Evolutionary conservation across 2,888 invertebrate species (phyloP), one percentile per base, ranked within the genome.

Genomic region (Serrognathus titanus): DNA sequence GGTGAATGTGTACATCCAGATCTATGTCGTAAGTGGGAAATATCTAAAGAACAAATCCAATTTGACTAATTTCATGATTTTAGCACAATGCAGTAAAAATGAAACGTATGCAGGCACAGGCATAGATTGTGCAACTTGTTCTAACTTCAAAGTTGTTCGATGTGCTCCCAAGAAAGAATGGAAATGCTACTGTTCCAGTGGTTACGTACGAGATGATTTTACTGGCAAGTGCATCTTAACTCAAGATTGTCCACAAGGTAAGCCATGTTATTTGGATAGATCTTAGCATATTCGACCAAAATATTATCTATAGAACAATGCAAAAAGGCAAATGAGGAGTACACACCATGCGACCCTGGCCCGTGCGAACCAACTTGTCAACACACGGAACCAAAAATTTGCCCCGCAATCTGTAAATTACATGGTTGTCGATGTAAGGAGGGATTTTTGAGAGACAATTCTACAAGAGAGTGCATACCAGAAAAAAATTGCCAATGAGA

Each of bases 21-120:
- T 9, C 36, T 50, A 37, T 64, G 64, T 49, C 51, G 62, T 64
- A 51, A 58, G 58, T 53, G 36, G 16, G 8, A 55, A 37, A 55
- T 10, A 20, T 12, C 39, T 52, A 40, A 39, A 6, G 40, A 40
- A 11, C 11, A 1, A 40, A 9, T 40, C 7, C 11, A 3, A 5
- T 9, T 40, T 13, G 8, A 12, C 9, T 5, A 40, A 40, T 40
- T 40, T 8, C 6, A 4, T 40, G 11, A 11, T 40, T 40, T 11
- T 48, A 24, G 24, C 11, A 31, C 24, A 48, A 10, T 48, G 48
- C 10, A 10, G 7, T 5, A 20, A 12, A 2, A 55, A 55, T 40
- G 39, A 51, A 43, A 51, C 40, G 10, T 40, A 41, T 24, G n/a
- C 50, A 8, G 38, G 10, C 1, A 9, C n/a, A 0, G 57, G 57